Base-by-base conservation (phyloP, 2,888 invertebrate genomes). In the Thymelicus lineola region DNA sequence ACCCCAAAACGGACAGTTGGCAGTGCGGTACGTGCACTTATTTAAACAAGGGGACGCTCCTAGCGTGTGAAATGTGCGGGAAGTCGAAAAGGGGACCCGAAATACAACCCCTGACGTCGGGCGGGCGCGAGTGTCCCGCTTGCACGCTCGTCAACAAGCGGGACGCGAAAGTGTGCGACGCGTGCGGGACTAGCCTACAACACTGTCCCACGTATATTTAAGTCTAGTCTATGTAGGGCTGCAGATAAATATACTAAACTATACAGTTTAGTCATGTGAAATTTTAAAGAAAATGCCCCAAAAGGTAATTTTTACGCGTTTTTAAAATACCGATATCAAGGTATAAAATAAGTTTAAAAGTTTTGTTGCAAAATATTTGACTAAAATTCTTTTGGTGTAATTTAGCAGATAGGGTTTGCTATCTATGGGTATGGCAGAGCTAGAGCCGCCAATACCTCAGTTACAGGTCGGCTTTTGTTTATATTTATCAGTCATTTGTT, bases 141-240 rank as follows among this genome's bases (percentile, higher is more conserved):
- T 97, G 97, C 83, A 97, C 97, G 2, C 90, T 97, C 60, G 96
- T 97, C 50, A 97, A 97, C 81, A 94, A 95, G 58, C 95, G 95
- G 78, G 95, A 95, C 66, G 95, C 95, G 7, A 90, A 90, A 48
- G 82, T 82, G 10, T 97, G 97, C 82, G 95, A 95, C 76, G 97
- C 96, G 17, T 97, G 97, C 84, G 94, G 94, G 20, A 91, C 94
- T 7, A 95, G 95, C 80, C 89, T 97, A 57, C 94, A 96, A 79
- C 95, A 96, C 87, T 97, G 97, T 69, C 96, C 97, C 48, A 97
- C 97, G 61, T 97, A 97, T 80, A 97, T 97, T 79, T 96, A 86
- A 73, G 53, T 53, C 53, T 53, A 53, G 53, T 53, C 53, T 53
- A 20, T 20, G 53, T 50, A 20, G 53, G 6, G 50, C 53, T 53